A percentile compares a stretch with the other conserved stretches of the same genome.
These are phyloP conservation scores for Eustalomyia histrio DNA, from an alignment of 2,888 invertebrate species.

Conservation along the genomic window DNA sequence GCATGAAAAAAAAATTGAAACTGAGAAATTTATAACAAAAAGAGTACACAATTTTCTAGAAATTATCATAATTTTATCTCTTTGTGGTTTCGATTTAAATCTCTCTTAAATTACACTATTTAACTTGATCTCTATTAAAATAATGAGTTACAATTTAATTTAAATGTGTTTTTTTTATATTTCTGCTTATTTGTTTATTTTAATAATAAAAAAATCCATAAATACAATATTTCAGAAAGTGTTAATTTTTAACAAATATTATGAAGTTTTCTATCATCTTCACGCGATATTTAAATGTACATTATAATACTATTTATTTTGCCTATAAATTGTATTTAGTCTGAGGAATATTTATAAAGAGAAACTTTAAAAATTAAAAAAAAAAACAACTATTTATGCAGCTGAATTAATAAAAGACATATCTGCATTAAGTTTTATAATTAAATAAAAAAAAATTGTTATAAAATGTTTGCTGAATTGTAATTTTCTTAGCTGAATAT, in stretches of 20 bases:
- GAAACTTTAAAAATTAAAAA: not conserved
- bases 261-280: not conserved
- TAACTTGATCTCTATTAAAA: not conserved
- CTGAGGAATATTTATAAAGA: not conserved
- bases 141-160: not conserved
- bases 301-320: not conserved
- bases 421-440: too few relatives aligned
- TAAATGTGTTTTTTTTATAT: not conserved
- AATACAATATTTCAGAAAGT: not conserved
- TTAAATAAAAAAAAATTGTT: too few relatives aligned
- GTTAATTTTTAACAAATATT: not conserved
- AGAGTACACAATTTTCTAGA: not conserved
- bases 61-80: not conserved
- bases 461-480: too few relatives aligned
- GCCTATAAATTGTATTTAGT: not conserved
- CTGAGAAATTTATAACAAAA: not conserved
- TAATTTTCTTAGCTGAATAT: too few relatives aligned
- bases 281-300: not conserved
- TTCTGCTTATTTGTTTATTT: not conserved
- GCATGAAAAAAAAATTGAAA: too few relatives aligned
- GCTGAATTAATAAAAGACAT: not conserved
- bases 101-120: not conserved
- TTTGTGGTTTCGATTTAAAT: not conserved
- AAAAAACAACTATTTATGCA: not conserved
- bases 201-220: not conserved